A percentile compares a stretch with the other conserved stretches of the same genome.
phyloP scores from a whole-genome alignment of 2,113 vertebrate genomes.

The Oplegnathus fasciatus region DNA sequence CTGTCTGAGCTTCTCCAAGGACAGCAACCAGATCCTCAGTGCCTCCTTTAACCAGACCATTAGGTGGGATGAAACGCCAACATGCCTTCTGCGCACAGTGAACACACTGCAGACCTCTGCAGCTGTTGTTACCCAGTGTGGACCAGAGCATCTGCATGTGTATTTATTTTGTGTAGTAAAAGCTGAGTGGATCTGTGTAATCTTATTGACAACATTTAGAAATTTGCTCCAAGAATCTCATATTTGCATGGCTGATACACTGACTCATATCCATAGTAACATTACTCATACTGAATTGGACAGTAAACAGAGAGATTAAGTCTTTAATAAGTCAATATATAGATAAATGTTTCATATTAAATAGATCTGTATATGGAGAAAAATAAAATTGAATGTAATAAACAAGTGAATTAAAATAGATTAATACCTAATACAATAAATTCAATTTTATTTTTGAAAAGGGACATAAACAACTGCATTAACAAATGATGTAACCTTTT shows the following conservation, averaged over 20 bases:
- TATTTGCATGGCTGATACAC: background rate
- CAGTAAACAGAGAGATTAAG: background rate
- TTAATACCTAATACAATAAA: background rate
- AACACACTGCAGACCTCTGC: background rate
- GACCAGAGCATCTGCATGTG: background rate
- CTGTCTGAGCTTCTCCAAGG: conserved; percentile 95
- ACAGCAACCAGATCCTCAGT: conserved; percentile 95
- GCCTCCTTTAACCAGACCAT: conserved; percentile 97
- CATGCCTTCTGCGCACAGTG: background rate
- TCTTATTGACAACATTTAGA: background rate
- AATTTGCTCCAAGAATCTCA: background rate
- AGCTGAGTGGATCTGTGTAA: background rate
- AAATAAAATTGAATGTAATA: background rate
- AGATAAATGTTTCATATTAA: background rate
- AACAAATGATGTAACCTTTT: background rate
- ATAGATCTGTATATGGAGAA: background rate
- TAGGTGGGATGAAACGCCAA: conserved; percentile 82
- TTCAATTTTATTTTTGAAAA: background rate
- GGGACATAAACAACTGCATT: background rate
- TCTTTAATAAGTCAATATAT: background rate
- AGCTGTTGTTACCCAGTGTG: background rate
- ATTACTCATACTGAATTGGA: background rate
- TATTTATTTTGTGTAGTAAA: background rate
- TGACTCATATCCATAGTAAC: background rate
- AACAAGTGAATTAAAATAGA: background rate